These are phyloP conservation scores for Jordanella pulchra DNA, from an alignment of 2,797 vertebrate species.

Conservation along the genomic window DNA sequence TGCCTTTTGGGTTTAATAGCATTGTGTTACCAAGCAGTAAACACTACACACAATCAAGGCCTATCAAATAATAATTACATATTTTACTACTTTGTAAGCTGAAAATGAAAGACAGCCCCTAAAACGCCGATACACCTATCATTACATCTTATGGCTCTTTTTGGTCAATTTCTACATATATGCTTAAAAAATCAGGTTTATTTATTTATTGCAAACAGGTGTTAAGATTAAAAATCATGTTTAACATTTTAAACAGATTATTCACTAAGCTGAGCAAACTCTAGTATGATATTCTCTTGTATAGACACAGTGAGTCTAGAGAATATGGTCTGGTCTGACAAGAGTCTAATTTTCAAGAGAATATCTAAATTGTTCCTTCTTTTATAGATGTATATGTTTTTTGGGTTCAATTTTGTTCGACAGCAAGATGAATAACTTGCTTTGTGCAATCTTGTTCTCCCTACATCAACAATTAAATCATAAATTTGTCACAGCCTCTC, in stretches of 20 bases:
- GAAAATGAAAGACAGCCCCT: too few species aligned
- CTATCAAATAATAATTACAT: too few species aligned
- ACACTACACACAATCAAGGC: too few species aligned
- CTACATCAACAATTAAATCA: conserved; percentile 68
- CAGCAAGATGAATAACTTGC: conserved; percentile 62
- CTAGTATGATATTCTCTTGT: background rate
- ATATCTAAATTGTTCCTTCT: conserved; percentile 14
- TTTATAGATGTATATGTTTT: conserved; percentile 16
- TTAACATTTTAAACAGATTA: background rate
- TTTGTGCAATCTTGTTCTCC: conserved; percentile 39
- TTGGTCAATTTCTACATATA: background rate
- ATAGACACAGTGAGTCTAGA: background rate
- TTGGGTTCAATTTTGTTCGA: conserved; percentile 62
- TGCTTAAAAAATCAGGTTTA: background rate
- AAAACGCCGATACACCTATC: too few species aligned
- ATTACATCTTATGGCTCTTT: too few species aligned
- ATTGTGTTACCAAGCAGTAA: too few species aligned
- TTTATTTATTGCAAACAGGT: background rate
- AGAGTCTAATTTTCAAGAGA: background rate
- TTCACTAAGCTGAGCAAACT: background rate
- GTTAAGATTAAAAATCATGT: background rate
- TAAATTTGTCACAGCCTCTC: conserved; percentile 60
- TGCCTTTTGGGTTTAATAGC: too few species aligned
- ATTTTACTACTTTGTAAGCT: too few species aligned
- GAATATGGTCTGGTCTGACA: background rate